Evolutionary conservation across 2,113 vertebrate genomes (phyloP).

Genomic region (Pelecanus crispus): DNA sequence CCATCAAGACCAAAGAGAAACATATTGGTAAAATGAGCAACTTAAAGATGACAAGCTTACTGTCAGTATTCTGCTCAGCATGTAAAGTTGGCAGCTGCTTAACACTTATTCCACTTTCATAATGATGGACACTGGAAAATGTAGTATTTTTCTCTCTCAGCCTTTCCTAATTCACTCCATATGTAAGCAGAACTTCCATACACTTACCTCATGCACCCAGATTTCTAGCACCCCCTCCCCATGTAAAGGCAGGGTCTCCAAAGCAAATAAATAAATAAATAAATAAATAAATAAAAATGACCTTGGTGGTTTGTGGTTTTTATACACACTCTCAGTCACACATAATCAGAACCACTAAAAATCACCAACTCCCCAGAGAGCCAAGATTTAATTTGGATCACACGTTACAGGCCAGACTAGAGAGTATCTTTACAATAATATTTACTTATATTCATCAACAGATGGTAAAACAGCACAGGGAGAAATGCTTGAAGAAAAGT

Average conservation of each 20-base stretch:
- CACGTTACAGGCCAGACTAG: neutral
- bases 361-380: neutral
- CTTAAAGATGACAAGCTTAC: conserved; percentile 29
- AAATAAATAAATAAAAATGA: neutral
- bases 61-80: conserved; percentile 22
- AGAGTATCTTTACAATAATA: conserved; percentile 44
- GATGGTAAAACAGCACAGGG: conserved; percentile 10
- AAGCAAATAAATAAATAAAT: neutral
- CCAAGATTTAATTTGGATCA: conserved; percentile 41
- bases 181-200: conserved; percentile 21
- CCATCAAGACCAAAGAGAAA: conserved; percentile 15
- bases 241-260: neutral
- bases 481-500: neutral
- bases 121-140: conserved; percentile 39
- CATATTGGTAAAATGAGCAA: conserved; percentile 15
- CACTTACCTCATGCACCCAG: conserved; percentile 20
- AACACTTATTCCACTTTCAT: conserved; percentile 15
- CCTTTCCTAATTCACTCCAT: conserved; percentile 44
- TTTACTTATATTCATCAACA: conserved; percentile 33
- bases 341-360: conserved; percentile 35
- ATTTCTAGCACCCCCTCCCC: neutral
- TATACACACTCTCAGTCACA: neutral
- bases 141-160: conserved; percentile 12
- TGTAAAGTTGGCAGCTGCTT: conserved; percentile 28
- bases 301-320: conserved; percentile 36